These are phyloP conservation scores for Naja naja DNA, from an alignment of 2,113 vertebrate genomes.

Conservation along the genomic window DNA sequence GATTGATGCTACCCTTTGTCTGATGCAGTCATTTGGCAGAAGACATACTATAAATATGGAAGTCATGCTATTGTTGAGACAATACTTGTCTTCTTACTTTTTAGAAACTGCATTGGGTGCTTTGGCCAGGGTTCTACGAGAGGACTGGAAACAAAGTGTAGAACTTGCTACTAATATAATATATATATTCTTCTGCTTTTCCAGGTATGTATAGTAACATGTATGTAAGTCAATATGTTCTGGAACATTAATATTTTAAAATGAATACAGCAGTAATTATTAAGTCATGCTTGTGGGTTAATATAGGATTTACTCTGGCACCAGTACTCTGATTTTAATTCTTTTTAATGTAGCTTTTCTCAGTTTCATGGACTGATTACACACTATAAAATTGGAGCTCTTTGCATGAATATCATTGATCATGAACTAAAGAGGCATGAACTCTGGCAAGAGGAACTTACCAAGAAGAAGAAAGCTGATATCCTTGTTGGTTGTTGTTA, in stretches of 20 bases:
- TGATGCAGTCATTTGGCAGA: background rate
- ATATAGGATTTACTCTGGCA: background rate
- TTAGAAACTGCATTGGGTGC: conserved; percentile 86
- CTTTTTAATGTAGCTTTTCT: conserved; percentile 80
- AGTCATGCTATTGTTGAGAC: background rate
- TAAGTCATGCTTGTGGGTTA: background rate
- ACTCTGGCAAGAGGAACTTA: conserved; percentile 92
- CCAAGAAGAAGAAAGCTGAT: conserved; percentile 91
- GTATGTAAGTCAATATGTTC: background rate
- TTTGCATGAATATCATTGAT: conserved; percentile 93
- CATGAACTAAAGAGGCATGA: conserved; percentile 91
- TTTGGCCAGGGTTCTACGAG: conserved; percentile 86
- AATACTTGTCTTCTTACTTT: conserved; percentile 18
- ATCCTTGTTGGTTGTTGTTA: conserved; percentile 74
- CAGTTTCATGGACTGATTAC: conserved; percentile 91
- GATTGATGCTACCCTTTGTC: background rate
- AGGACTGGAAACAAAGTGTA: conserved; percentile 93
- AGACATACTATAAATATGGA: background rate
- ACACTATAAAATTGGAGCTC: conserved; percentile 90
- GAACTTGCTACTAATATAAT: conserved; percentile 93
- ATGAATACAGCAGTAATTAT: background rate
- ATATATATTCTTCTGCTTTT: conserved; percentile 94
- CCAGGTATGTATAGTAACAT: conserved; percentile 74
- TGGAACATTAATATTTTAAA: background rate
- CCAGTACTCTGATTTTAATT: background rate